phyloP scores from a whole-genome alignment of 2,797 vertebrate genomes.

The Muscicapa striata region DNA sequence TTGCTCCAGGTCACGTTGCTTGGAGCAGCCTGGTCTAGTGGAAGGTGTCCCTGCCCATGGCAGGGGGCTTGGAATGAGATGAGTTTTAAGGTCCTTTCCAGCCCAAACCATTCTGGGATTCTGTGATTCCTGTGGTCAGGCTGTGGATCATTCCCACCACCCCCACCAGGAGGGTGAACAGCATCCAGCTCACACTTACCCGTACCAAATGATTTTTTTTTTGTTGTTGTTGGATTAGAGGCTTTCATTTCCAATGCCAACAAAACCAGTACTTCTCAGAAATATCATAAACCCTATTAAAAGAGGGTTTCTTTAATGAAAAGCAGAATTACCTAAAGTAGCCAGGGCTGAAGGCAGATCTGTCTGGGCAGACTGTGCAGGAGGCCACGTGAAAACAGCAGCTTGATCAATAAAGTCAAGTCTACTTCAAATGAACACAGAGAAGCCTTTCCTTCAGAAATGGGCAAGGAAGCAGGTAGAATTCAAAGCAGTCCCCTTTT shows the following conservation, averaged over 20 bases:
- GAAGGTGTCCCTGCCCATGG: not conserved
- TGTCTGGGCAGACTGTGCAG: not conserved
- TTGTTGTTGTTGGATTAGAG: not conserved
- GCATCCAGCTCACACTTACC: not conserved
- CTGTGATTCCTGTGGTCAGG: not conserved
- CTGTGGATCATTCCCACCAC: not conserved
- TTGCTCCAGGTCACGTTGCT: not conserved
- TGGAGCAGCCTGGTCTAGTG: not conserved
- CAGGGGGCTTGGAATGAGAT: not conserved
- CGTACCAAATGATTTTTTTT: not conserved
- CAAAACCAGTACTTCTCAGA: not conserved
- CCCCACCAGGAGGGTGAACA: not conserved
- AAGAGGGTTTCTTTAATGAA: not conserved
- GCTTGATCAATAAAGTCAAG: not conserved
- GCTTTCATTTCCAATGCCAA: not conserved
- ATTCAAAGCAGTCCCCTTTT: not conserved
- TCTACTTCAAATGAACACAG: rapidly evolving
- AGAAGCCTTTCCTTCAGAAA: not conserved
- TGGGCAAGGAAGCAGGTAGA: rapidly evolving
- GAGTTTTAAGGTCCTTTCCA: not conserved
- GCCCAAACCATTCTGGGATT: not conserved
- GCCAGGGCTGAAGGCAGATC: not conserved
- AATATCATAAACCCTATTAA: not conserved
- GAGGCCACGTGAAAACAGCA: rapidly evolving
- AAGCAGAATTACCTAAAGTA: not conserved